phyloP scores from a whole-genome alignment of 1,140 invertebrate species.

The Monomorium pharaonis region DNA sequence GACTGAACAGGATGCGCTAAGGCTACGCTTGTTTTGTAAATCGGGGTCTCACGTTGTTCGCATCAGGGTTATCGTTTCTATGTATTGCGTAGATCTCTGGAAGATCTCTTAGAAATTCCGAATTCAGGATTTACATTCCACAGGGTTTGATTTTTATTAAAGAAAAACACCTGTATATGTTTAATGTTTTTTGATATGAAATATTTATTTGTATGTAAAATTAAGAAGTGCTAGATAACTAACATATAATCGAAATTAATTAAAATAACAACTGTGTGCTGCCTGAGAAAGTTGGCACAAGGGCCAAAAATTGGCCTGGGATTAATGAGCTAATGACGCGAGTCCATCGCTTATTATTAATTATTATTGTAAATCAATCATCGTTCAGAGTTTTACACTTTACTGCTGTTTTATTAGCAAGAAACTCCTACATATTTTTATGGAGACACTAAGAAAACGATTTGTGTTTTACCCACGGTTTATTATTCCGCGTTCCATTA shows the following conservation, averaged over 20 bases:
- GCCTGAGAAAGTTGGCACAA: not conserved
- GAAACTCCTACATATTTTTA: not conserved
- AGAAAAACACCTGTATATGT: not conserved
- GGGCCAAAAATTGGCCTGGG: not conserved
- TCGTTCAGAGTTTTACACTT: not conserved
- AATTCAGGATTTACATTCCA: not conserved
- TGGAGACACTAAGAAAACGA: constrained; percentile 16
- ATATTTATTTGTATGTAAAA: not conserved
- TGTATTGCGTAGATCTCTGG: not conserved
- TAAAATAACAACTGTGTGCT: not conserved
- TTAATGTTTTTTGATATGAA: not conserved
- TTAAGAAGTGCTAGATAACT: not conserved
- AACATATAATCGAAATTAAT: not conserved
- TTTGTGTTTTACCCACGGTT: constrained; percentile 7
- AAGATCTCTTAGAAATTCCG: not conserved
- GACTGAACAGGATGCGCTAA: not conserved
- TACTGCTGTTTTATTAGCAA: constrained; percentile 14
- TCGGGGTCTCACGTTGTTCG: constrained; percentile 3
- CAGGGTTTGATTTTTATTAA: not conserved
- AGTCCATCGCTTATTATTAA: not conserved
- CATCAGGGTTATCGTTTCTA: constrained; percentile 3
- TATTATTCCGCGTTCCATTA: constrained; percentile 15
- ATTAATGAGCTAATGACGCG: not conserved
- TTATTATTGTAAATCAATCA: constrained; percentile 1
- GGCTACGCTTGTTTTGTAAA: constrained; percentile 21